Evolutionary conservation across 2,888 invertebrate species (phyloP).

Genomic region (Pyrrhosoma nymphula): DNA sequence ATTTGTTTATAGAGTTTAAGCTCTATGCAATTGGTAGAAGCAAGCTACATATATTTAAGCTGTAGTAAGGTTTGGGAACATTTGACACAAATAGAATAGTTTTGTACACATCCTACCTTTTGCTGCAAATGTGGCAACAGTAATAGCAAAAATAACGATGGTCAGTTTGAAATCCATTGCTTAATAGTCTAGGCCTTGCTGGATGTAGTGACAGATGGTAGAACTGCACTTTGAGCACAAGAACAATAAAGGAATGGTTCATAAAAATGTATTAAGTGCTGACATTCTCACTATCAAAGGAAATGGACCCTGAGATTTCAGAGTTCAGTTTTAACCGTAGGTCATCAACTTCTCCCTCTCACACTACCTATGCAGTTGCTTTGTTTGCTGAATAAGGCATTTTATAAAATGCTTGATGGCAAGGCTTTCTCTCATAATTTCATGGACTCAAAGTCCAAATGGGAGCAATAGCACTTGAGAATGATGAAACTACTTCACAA

Average conservation of each 20-base stretch:
- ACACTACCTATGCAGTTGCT: not conserved
- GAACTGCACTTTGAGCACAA: not conserved
- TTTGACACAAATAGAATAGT: not conserved
- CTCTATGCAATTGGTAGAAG: too few relatives aligned
- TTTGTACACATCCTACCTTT: not conserved
- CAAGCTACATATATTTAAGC: too few relatives aligned
- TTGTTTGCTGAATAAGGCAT: slow-evolving; percentile 45
- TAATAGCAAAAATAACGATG: not conserved
- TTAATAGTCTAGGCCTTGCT: not conserved
- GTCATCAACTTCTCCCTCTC: slow-evolving; percentile 47
- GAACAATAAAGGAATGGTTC: not conserved
- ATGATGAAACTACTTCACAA: not conserved
- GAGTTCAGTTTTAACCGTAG: slow-evolving; percentile 38
- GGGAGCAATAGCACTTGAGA: not conserved
- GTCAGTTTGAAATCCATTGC: not conserved
- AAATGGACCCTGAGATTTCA: slow-evolving; percentile 63
- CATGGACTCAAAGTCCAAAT: not conserved
- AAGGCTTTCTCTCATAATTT: slow-evolving; percentile 15
- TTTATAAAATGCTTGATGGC: slow-evolving; percentile 10
- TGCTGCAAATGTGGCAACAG: not conserved
- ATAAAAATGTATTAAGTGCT: slow-evolving; percentile 17
- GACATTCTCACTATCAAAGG: not conserved
- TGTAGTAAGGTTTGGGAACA: too few relatives aligned
- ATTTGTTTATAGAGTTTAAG: too few relatives aligned
- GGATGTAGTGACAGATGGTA: not conserved